phyloP scores from a whole-genome alignment of 2,113 vertebrate species.

The Stomatorhinus ivindoensis region DNA sequence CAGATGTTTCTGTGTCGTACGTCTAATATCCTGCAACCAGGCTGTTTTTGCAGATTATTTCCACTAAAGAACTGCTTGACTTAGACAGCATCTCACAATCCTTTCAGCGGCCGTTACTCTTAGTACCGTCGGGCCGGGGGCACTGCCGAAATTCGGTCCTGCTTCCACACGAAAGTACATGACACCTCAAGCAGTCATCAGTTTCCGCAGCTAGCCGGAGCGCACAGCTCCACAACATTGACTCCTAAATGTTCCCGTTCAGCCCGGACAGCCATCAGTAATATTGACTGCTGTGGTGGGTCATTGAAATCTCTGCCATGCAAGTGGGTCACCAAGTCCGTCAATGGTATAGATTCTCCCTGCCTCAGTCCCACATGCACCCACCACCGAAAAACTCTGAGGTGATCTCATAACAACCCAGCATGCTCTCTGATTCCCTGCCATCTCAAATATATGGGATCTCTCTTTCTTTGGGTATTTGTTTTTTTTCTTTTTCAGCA shows the following conservation, averaged over 20 bases:
- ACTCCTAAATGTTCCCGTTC: neutral
- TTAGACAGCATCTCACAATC: neutral
- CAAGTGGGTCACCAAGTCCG: constrained; percentile 59
- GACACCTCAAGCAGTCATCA: too few relatives aligned
- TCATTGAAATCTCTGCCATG: constrained; percentile 62
- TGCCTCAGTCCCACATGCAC: constrained; percentile 49
- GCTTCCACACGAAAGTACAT: neutral
- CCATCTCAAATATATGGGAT: constrained; percentile 20
- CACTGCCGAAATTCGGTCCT: neutral
- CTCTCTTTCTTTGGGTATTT: constrained; percentile 7
- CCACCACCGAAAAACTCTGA: neutral
- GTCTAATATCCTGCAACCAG: neutral
- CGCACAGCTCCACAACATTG: neutral
- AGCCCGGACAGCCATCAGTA: neutral
- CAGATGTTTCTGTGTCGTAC: constrained; percentile 22
- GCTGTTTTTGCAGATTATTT: neutral
- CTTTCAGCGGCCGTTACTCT: neutral
- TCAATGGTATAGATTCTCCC: constrained; percentile 57
- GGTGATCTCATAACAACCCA: neutral
- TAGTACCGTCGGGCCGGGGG: neutral
- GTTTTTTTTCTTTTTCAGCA: constrained; percentile 14
- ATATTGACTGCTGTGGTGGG: constrained; percentile 53
- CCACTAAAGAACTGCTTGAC: neutral
- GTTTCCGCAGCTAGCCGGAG: neutral
- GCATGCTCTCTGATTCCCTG: neutral